Evolutionary conservation across 2,797 vertebrate genomes (phyloP), one percentile per base, ranked within the genome.

Genomic region (Ataeniobius toweri): DNA sequence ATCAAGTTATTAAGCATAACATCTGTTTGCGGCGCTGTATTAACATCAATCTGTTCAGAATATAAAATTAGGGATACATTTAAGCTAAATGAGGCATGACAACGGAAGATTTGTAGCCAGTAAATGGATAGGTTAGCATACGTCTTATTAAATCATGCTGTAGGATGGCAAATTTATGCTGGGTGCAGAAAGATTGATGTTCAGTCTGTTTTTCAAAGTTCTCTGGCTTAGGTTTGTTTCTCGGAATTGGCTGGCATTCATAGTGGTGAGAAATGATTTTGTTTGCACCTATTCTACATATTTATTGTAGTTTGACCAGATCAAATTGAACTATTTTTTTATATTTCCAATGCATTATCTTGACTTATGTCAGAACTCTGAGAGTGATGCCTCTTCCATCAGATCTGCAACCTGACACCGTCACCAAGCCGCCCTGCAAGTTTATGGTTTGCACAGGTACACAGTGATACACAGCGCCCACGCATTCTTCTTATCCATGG

Each of bases 401-500:
- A 28, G 22, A 67, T 89, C 80, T 74, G 48, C 74, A 55, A 59
- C 81, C 82, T 90, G 88, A 85, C 78, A 86, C 70, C 41, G 65
- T 88, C 88, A 83, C 81, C 84, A 65, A 51, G 76, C 82, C 83
- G 87, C 70, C 80, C 84, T 81, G 59, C 55, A 73, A 80, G 85
- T 69, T 76, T 53, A 65, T 59, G 75, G 87, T 85, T 80, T 80
- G 80, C 76, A 75, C 75, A 86, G 84, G 85, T 89, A 78, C 39
- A 69, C 79, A 83, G 87, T 79, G 76, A 78, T 89, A 81, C 73
- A 81, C 83, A 78, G 80, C 80, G 41, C 88, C 90, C 86, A 90
- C 90, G 74, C 78, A 58, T 76, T 76, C 73, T 79, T 91, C 82
- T 89, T 24, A 91, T 91, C 87, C 51, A 44, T 69, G 18, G 90